phyloP scores from a whole-genome alignment of 2,888 invertebrate species.

The Cryptocephalus moraei region DNA sequence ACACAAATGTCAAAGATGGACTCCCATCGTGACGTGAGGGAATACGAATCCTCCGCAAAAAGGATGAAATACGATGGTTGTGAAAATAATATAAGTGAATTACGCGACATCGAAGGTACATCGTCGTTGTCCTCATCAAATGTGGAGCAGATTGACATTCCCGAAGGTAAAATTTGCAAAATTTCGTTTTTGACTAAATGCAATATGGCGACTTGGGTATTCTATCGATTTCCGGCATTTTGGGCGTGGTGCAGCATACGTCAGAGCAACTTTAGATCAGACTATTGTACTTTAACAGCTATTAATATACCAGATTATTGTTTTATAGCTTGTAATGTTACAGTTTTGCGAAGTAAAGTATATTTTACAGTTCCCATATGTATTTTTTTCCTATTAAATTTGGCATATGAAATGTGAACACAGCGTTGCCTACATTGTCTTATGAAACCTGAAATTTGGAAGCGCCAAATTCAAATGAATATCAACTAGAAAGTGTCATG shows the following conservation, averaged over 20 bases:
- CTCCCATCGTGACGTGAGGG: conserved; percentile 36
- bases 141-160: conserved; percentile 30
- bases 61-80: conserved; percentile 34
- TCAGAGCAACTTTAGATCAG: too few relatives aligned
- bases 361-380: too few relatives aligned
- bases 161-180: conserved; percentile 39
- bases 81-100: conserved; percentile 31
- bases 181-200: conserved; percentile 38
- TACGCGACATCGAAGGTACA: conserved; percentile 32
- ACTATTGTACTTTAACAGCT: too few relatives aligned
- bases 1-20: conserved; percentile 41
- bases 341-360: too few relatives aligned
- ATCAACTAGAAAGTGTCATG: too few relatives aligned
- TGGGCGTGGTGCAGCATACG: conserved; percentile 33
- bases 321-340: too few relatives aligned
- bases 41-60: conserved; percentile 38
- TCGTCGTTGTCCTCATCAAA: conserved; percentile 31
- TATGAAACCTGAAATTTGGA: too few relatives aligned
- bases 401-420: too few relatives aligned
- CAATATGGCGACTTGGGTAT: conserved; percentile 14
- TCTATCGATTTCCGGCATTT: conserved; percentile 33
- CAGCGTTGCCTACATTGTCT: too few relatives aligned
- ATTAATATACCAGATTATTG: too few relatives aligned
- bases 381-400: too few relatives aligned
- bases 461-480: too few relatives aligned